Evolutionary conservation across 2,888 invertebrate species (phyloP).

Genomic region (Apamea crenata): DNA sequence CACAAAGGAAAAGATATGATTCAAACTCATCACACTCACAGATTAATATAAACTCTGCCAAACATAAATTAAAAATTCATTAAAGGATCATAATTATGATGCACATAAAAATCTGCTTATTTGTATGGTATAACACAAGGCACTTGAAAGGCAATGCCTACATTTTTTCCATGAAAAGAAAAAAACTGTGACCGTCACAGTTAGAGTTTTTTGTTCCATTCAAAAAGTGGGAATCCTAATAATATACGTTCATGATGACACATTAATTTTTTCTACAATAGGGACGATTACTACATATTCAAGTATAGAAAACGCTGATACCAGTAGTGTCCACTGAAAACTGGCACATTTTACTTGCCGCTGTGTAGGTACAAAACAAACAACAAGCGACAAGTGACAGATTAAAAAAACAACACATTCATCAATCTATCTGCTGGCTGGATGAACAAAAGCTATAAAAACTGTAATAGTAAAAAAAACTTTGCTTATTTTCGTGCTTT

Average conservation of each 20-base stretch:
- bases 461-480: neutral
- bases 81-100: neutral
- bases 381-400: neutral
- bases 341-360: neutral
- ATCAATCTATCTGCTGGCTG: neutral
- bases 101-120: neutral
- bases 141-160: neutral
- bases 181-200: neutral
- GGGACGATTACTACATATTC: neutral
- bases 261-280: neutral
- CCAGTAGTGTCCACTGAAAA: neutral
- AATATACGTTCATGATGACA: neutral
- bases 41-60: neutral
- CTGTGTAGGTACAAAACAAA: neutral
- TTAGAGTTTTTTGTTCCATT: neutral
- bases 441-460: slow-evolving; percentile 11
- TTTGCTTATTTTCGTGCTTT: neutral
- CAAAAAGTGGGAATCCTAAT: neutral
- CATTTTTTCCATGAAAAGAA: neutral
- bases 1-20: too few species aligned
- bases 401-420: slow-evolving; percentile 24
- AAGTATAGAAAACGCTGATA: slow-evolving; percentile 1
- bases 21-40: too few species aligned
- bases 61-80: neutral
- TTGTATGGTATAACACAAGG: neutral